phyloP scores from a whole-genome alignment of 2,113 vertebrate species.

The Orthonyx spaldingii region DNA sequence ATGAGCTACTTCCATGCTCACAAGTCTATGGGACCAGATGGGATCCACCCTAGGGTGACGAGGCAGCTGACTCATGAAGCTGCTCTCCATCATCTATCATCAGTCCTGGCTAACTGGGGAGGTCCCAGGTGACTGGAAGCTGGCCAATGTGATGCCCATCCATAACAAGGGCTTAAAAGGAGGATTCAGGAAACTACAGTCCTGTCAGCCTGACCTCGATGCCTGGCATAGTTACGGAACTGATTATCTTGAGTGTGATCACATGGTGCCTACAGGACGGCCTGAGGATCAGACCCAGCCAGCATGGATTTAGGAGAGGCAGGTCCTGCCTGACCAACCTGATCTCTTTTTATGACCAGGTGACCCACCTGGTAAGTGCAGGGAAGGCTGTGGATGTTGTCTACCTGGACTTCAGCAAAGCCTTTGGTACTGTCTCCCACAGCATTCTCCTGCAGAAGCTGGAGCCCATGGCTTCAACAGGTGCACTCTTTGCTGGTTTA shows the following conservation, averaged over 20 bases:
- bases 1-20: not conserved
- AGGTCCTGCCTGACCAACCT: not conserved
- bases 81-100: not conserved
- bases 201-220: not conserved
- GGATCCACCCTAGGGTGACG: not conserved
- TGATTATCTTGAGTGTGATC: not conserved
- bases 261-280: not conserved
- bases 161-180: not conserved
- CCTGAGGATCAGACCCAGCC: not conserved
- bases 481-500: not conserved
- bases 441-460: not conserved
- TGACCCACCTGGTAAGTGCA: not conserved
- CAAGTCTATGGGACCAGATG: not conserved
- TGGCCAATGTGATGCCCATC: not conserved
- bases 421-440: not conserved
- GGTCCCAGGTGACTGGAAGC: not conserved
- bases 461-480: not conserved
- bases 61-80: not conserved
- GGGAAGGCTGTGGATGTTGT: no score
- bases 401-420: not conserved
- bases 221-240: not conserved
- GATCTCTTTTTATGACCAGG: not conserved
- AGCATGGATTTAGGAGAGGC: not conserved
- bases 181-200: not conserved
- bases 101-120: not conserved